These are phyloP conservation scores for Acleris cristana DNA, from an alignment of 2,888 invertebrate genomes.

Conservation along the genomic window DNA sequence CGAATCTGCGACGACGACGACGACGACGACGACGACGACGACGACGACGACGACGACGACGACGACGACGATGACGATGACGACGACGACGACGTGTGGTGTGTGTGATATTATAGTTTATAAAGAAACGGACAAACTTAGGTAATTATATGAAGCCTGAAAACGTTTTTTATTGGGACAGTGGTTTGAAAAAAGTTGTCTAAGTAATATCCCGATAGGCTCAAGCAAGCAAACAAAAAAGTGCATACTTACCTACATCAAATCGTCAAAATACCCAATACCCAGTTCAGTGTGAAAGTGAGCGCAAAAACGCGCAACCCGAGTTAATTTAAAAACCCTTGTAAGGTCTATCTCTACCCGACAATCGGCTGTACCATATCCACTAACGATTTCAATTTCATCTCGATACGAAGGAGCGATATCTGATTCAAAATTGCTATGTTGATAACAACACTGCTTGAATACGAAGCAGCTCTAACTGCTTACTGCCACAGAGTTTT, in stretches of 20 bases:
- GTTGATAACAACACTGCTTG: slow-evolving; percentile 62
- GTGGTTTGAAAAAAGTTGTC: no score
- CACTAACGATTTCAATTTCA: slow-evolving; percentile 69
- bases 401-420: slow-evolving; percentile 59
- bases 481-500: slow-evolving; percentile 60
- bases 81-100: no score
- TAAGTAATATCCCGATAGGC: no score
- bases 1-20: no score
- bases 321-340: slow-evolving; percentile 59
- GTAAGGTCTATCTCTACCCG: slow-evolving; percentile 51
- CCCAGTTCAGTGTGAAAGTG: background rate
- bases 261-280: background rate
- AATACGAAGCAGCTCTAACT: slow-evolving; percentile 61
- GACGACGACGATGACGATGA: no score
- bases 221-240: no score
- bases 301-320: slow-evolving; percentile 8
- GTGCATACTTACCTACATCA: background rate
- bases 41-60: no score
- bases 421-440: slow-evolving; percentile 60
- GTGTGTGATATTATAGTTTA: no score
- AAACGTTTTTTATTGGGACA: no score
- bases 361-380: slow-evolving; percentile 59
- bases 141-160: no score
- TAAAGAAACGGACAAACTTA: no score
- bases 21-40: no score